Evolutionary conservation across 2,888 invertebrate genomes (phyloP), one percentile per base, ranked within the genome.

Genomic region (Rhaphigaster nebulosa): DNA sequence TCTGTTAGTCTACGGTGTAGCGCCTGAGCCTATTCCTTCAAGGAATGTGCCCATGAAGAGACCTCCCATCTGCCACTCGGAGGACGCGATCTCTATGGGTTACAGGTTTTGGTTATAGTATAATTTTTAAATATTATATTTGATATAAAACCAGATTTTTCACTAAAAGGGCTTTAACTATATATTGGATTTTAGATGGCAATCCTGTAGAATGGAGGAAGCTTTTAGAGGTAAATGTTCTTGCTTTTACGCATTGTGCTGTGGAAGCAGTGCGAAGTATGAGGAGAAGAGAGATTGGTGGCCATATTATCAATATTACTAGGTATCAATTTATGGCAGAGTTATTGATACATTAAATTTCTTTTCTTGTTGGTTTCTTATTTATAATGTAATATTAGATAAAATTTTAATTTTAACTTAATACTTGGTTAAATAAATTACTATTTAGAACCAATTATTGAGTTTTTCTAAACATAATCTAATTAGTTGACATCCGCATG

Each of bases 281-380:
- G 92, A 92, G 91, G 41, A 92, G 91, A 88, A 90, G 92, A 56
- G 91, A 92, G 34, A 87, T 92, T n/a, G 56, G 92, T 88, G 92
- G 92, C 20, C 92, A 92, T 87, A 92, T 92, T 29, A 92, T 92
- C 38, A 92, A 92, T 87, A 90, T 92, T 34, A 92, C 92, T 87
- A 92, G 92, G 92, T 92, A 89, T 23, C 8, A 10, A 38, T 88
- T 54, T 18, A 84, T 45, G 8, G 12, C 13, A 26, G 0, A 38
- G 34, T 89, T 38, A 8, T 38, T 26, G 34, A 89, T 18, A 18
- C 6, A 38, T 26, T n/a, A 76, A 89, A 80, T 41, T 29, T 56
- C 54, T 15, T 38, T 26, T 12, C 13, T n/a, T 70, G 8, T 13
- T 8, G 3, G 8, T 60, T 29, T 60, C n/a, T 60, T 60, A n/a